Evolutionary conservation across 1,140 invertebrate species (phyloP).

Genomic region (Psix sp.): DNA sequence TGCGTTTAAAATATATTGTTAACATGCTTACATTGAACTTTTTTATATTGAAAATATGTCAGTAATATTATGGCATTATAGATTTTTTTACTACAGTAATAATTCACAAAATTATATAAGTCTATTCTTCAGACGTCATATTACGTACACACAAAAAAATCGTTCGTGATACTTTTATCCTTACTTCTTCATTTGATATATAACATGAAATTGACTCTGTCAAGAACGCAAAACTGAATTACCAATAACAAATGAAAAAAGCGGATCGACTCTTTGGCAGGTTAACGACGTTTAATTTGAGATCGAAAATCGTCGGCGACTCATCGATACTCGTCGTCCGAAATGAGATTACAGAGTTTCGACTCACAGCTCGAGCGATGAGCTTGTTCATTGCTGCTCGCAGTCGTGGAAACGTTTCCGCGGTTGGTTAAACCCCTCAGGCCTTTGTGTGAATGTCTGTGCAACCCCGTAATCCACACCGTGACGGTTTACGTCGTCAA

Average conservation of each 20-base stretch:
- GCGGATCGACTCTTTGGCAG: conserved; percentile 9
- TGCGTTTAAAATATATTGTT: too few species aligned
- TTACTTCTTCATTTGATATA: background rate
- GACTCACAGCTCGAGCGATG: conserved; percentile 21
- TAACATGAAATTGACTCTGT: conserved; percentile 10
- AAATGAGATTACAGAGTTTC: conserved; percentile 62
- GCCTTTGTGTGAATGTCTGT: conserved; percentile 45
- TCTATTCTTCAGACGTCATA: too few species aligned
- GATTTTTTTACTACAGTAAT: too few species aligned
- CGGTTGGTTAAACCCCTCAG: conserved; percentile 64
- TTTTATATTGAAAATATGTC: too few species aligned
- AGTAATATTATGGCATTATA: too few species aligned
- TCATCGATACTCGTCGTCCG: conserved; percentile 58
- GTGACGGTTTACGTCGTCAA: conserved; percentile 70
- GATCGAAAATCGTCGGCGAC: conserved; percentile 61
- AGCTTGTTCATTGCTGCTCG: conserved; percentile 32
- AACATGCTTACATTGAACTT: too few species aligned
- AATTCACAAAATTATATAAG: too few species aligned
- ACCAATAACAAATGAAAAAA: conserved; percentile 40
- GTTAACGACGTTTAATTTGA: conserved; percentile 56
- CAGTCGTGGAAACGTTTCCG: conserved; percentile 62
- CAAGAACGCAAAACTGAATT: conserved; percentile 21
- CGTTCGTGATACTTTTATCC: too few species aligned
- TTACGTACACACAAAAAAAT: too few species aligned
- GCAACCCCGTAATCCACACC: conserved; percentile 65